Conservation (phyloP, 35 echinoderm and acorn worm genomes). For the Patiria miniata region DNA sequence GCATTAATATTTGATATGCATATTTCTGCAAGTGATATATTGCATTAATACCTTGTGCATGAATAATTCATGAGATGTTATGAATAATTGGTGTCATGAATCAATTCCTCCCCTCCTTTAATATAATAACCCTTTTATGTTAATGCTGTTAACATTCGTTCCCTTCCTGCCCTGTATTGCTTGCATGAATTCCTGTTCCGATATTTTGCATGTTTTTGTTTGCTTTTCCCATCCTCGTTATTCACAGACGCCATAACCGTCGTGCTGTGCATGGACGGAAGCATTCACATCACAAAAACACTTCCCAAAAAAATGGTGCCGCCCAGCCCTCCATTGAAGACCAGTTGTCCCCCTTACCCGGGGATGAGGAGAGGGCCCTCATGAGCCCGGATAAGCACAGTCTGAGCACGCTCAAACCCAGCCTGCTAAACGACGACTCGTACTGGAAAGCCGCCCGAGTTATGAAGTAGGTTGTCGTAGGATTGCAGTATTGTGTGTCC, state of each 20-base stretch:
- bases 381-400: conserved; percentile 8
- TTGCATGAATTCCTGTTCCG: not conserved
- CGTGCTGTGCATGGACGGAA: conserved; percentile 21
- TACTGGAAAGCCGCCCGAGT: conserved; percentile 74
- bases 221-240: not conserved
- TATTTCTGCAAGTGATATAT: too few species aligned
- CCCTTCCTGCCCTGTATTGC: not conserved
- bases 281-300: not conserved
- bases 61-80: too few species aligned
- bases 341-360: conserved; percentile 34
- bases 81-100: too few species aligned
- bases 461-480: conserved; percentile 68
- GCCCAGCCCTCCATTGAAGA: conserved; percentile 10
- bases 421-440: conserved; percentile 62
- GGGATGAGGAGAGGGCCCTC: not conserved
- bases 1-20: too few species aligned
- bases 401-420: conserved; percentile 60
- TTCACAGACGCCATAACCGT: not conserved
- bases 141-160: too few species aligned
- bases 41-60: too few species aligned
- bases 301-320: not conserved
- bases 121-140: too few species aligned
- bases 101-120: too few species aligned
- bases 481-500: too few species aligned
- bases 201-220: conserved; percentile 2